These are phyloP conservation scores for Centropus unirufus DNA, from an alignment of 2,113 vertebrate genomes.

Conservation along the genomic window DNA sequence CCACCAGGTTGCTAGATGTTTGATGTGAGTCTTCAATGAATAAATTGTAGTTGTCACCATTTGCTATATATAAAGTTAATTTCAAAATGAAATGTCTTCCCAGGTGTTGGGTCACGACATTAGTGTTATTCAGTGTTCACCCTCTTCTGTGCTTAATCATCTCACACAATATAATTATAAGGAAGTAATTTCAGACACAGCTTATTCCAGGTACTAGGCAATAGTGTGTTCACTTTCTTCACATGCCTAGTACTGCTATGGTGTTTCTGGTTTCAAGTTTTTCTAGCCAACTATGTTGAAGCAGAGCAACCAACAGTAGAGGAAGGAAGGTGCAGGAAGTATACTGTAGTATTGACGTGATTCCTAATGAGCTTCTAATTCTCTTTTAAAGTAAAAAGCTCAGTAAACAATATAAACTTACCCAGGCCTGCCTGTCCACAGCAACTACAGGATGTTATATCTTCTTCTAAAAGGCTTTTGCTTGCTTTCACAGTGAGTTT, in stretches of 20 bases:
- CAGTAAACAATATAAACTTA: background rate
- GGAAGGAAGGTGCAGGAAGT: background rate
- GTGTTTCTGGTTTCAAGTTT: background rate
- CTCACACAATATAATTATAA: background rate
- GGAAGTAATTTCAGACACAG: background rate
- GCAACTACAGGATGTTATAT: background rate
- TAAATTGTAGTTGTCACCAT: background rate
- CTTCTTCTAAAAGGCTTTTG: background rate
- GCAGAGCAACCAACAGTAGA: background rate
- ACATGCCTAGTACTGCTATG: background rate
- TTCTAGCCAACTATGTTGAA: fast-evolving
- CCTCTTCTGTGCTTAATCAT: background rate
- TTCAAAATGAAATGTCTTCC: background rate
- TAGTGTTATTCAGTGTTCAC: background rate
- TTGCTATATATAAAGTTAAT: background rate
- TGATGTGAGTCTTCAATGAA: background rate
- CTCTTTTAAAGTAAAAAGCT: background rate
- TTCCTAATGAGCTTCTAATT: background rate
- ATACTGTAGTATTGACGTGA: background rate
- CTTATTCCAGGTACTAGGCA: background rate
- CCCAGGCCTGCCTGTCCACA: background rate
- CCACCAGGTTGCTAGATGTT: background rate
- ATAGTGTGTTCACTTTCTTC: background rate
- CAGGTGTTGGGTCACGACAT: background rate
- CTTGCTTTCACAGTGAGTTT: background rate